A percentile compares a stretch with the other conserved stretches of the same genome.
Evolutionary conservation across 2,113 vertebrate genomes (phyloP).

Genomic region (Himantopus leucocephalus): DNA sequence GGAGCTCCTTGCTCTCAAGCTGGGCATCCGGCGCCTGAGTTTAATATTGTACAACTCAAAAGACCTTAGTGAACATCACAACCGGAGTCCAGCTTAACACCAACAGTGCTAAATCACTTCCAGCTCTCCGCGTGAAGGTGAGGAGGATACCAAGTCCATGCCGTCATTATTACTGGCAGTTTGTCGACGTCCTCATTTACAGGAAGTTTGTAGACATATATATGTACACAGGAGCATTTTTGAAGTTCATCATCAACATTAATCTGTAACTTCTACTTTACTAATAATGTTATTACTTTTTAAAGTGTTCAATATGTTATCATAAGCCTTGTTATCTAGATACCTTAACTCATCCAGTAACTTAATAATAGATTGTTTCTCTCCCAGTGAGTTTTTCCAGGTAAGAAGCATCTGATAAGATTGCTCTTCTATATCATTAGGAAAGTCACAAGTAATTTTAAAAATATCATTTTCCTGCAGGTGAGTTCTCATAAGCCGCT

Average conservation of each 20-base stretch:
- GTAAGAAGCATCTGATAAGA: background rate
- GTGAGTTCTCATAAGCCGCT: background rate
- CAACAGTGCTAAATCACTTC: fast-evolving
- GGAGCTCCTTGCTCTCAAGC: too few species aligned
- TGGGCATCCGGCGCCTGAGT: fast-evolving
- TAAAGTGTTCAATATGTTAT: background rate
- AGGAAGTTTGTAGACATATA: background rate
- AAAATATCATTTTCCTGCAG: background rate
- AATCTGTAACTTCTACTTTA: background rate
- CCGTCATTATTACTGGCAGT: background rate
- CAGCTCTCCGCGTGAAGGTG: fast-evolving
- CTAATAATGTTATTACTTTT: background rate
- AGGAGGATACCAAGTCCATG: background rate
- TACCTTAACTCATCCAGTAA: background rate
- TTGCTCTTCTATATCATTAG: background rate
- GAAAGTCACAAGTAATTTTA: background rate
- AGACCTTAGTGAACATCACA: background rate
- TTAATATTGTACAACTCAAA: background rate
- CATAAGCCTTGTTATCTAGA: background rate
- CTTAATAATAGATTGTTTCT: background rate
- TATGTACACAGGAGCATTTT: background rate
- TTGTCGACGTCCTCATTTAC: background rate
- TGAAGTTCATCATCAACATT: background rate
- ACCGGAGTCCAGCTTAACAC: background rate
- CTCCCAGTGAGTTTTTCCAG: background rate